Evolutionary conservation across 2,113 vertebrate genomes (phyloP).

Genomic region (Otus sunia): DNA sequence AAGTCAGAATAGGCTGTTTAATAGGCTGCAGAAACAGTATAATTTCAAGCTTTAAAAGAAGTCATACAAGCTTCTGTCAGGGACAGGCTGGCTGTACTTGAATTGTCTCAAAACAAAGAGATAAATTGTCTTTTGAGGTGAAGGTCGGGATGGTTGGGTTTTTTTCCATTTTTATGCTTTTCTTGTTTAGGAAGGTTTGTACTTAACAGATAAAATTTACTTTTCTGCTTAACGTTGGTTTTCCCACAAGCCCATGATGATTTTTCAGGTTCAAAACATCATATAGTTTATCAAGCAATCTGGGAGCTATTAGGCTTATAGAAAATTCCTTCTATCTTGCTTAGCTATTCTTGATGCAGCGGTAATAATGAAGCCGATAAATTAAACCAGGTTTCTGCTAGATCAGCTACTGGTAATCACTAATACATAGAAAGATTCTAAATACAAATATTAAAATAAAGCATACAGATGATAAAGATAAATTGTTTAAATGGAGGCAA

Average conservation of each 20-base stretch:
- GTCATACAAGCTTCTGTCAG: not conserved
- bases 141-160: not conserved
- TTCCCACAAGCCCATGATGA: not conserved
- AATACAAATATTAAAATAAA: not conserved
- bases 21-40: not conserved
- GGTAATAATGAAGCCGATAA: not conserved
- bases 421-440: not conserved
- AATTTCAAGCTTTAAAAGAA: not conserved
- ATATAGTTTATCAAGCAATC: not conserved
- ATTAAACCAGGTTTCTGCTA: not conserved
- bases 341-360: not conserved
- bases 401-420: not conserved
- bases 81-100: not conserved
- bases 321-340: not conserved
- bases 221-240: not conserved
- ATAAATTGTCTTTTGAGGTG: not conserved
- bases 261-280: not conserved
- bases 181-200: not conserved
- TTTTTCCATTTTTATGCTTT: accelerated
- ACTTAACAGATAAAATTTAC: not conserved
- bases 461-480: not conserved
- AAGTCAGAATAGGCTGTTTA: not conserved
- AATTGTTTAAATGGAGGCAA: not conserved
- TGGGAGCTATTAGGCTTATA: not conserved
- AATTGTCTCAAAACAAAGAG: not conserved